Conservation (phyloP, 1,140 invertebrate genomes). For the Panulirus ornatus region DNA sequence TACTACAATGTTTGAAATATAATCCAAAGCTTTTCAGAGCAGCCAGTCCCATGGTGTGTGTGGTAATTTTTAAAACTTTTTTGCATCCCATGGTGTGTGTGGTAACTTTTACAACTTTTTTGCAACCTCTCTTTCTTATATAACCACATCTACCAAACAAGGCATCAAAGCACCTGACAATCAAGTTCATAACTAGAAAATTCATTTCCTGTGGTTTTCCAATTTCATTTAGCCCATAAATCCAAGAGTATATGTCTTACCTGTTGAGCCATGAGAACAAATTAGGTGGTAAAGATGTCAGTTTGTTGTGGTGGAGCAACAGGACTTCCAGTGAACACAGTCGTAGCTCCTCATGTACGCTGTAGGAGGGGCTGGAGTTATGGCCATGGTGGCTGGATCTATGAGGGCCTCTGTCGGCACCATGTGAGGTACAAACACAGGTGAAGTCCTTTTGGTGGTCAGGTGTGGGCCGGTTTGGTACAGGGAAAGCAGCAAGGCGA, state of each 20-base stretch:
- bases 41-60: too few species aligned
- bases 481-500: conserved; percentile 32
- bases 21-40: too few species aligned
- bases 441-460: background rate
- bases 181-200: too few species aligned
- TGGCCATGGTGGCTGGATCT: background rate
- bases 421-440: background rate
- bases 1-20: too few species aligned
- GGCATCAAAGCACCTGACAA: too few species aligned
- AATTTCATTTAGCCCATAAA: too few species aligned
- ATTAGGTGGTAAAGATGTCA: conserved; percentile 46
- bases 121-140: too few species aligned
- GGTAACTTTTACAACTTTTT: too few species aligned
- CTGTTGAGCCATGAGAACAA: conserved; percentile 63
- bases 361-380: background rate
- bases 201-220: too few species aligned
- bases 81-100: too few species aligned
- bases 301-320: conserved; percentile 49
- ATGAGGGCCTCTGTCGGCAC: background rate
- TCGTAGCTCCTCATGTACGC: conserved; percentile 35
- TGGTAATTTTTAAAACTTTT: too few species aligned
- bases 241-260: conserved; percentile 21
- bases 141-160: too few species aligned
- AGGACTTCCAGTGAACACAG: conserved; percentile 57
- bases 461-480: conserved; percentile 27